Conservation (phyloP, 2,113 vertebrate genomes). For the Dicaeum eximium region DNA sequence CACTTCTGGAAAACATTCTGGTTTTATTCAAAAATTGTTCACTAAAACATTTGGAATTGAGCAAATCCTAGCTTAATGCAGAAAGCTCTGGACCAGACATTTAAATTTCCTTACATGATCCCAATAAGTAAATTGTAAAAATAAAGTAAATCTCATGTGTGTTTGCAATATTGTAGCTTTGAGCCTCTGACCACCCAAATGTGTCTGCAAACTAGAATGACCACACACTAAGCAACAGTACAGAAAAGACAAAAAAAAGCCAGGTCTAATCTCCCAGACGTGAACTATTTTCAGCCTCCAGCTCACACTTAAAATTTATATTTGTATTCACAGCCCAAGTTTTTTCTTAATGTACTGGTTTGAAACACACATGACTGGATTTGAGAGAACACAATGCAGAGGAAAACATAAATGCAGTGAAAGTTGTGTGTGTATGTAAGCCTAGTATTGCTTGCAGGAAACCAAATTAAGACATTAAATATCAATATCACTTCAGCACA, state of each 20-base stretch:
- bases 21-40: background rate
- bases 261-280: background rate
- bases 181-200: background rate
- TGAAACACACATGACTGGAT: background rate
- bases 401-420: background rate
- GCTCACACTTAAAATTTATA: background rate
- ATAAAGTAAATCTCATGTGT: background rate
- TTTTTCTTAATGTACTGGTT: background rate
- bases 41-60: background rate
- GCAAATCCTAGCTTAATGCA: background rate
- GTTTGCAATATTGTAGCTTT: background rate
- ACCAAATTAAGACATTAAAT: background rate
- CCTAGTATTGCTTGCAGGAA: background rate
- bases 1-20: background rate
- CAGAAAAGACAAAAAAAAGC: background rate
- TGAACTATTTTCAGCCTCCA: background rate
- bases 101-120: background rate
- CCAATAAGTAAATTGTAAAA: background rate
- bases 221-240: background rate
- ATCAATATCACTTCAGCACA: background rate
- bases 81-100: background rate
- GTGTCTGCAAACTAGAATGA: background rate
- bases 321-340: background rate
- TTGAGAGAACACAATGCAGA: background rate
- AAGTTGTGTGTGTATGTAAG: background rate